Base-by-base conservation (phyloP, 2,797 vertebrate genomes). In the Tapera naevia region DNA sequence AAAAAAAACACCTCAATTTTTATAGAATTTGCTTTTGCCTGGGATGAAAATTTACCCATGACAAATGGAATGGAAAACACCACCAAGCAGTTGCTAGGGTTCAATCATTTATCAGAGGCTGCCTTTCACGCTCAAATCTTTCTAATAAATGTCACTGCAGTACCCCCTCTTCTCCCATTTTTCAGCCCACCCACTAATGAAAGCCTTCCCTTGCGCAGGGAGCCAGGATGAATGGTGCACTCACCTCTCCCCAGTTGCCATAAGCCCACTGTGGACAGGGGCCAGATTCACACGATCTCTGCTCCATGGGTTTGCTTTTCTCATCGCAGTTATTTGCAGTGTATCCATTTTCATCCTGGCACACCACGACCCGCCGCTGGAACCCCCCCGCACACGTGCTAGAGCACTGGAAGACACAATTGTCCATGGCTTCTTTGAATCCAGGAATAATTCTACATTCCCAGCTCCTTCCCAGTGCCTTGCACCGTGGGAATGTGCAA, bases 361-460 rank as follows among this genome's bases (percentile, higher is more conserved):
- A 99, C 57, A 99, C 99, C 58, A 99, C 99, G 2, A 99, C 99
- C 5, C 99, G 98, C 48, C 99, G 98, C 97, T 99, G 99, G 97
- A 99, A 99, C n/a, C 99, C 99, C 46, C 99, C 99, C 1, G 99
- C 99, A 95, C 99, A 99, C 1, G 99, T 99, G 95, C 99, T 99
- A 61, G 99, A 99, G 97, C 99, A 99, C 99, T 99, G 97, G 57
- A 97, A 97, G 97, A 96, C 94, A 82, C 32, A 80, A 86, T 89
- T 80, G 79, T 76, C 62, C 78, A 48, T 0, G 1, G 51, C 17
- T 91, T 56, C 2, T 0, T 2, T 76, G 22, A 84, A 72, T 50
- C 53, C 85, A 51, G 24, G 32, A 82, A 51, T 35, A 76, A 73
- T 8, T 30, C 9, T 54, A 35, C 58, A 64, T 79, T 91, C 76